Evolutionary conservation across 2,888 invertebrate species (phyloP), one percentile per base, ranked within the genome.

Genomic region (Microctonus hyperodae): DNA sequence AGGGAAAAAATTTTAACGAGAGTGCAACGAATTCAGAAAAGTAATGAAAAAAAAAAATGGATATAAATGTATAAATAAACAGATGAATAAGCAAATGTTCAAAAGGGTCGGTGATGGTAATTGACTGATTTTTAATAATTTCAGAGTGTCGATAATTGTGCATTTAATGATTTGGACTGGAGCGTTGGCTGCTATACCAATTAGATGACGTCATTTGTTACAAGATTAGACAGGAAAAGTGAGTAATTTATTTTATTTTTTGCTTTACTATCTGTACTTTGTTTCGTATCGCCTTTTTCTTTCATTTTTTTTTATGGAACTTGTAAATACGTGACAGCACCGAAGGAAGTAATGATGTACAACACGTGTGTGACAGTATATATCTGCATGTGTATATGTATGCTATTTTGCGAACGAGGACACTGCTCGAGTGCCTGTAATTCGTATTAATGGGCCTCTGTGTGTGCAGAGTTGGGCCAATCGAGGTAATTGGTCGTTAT

Each of bases 401-500:
- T n/a, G 6, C 20, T 23, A 10, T 53, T 48, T 2, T 56, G 55
- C 33, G 51, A 56, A 40, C 48, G 57, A 65, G 67, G 68, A 69
- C 61, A 56, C 60, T 67, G 62, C 57, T 31, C 35, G 55, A 65
- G 65, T 55, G 61, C 72, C 69, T 71, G 74, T 74, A 73, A 73
- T 73, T 73, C 71, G 73, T 70, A 73, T 74, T 73, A 74, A 72
- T 73, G 72, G 72, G 62, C 68, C 66, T 65, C 59, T 66, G 56
- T 56, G 64, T 61, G 55, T 35, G 66, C 65, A 63, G 63, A 70
- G 65, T 69, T 31, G 48, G 66, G 53, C 65, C 70, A 69, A 74
- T 72, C 69, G 70, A 65, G 67, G 72, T 75, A 75, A 75, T 75
- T 74, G 73, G 61, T 65, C 64, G 70, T 70, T 73, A 73, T 74